Base-by-base conservation (phyloP, 2,888 invertebrate genomes). In the Entomobrya multifasciata region DNA sequence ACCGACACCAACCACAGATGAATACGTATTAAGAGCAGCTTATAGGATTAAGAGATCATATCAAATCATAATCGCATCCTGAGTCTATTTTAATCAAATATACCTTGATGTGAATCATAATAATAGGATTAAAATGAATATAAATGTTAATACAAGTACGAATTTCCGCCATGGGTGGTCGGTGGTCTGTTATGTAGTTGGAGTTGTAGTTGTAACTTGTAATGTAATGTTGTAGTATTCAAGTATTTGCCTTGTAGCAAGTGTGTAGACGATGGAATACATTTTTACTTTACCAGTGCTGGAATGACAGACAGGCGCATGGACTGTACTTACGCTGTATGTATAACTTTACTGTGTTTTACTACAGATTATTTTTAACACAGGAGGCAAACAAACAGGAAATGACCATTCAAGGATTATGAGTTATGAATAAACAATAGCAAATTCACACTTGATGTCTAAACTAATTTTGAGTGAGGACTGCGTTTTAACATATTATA, bases 361-460 rank as follows among this genome's bases (percentile, higher is more conserved):
- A 15, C 47, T 47, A 47, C 20, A 70, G 47, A 55, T 55, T n/a
- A 55, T 20, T 55, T n/a, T n/a, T n/a, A 62, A 11, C 15, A n/a
- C 11, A 70, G 25, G 22, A 1, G 22, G 44, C 20, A 22, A n/a
- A 17, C 44, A 22, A 20, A 47, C 70, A 70, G 70, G 70, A 70
- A 70, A 70, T 70, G 70, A n/a, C 47, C 70, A 25, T 44, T 70
- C 70, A 70, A 20, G 25, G 44, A 47, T 70, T 70, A n/a, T n/a
- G n/a, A n/a, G n/a, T n/a, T n/a, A 70, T 70, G 70, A 44, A 70
- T 70, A 70, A 70, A 47, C 44, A 49, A 49, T 47, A 70, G 0
- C 47, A 47, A 15, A 44, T 70, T 70, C 47, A 70, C 70, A 70
- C 70, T 70, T 70, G 70, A 70, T 70, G 70, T 70, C 70, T 70